Evolutionary conservation across 2,888 invertebrate species (phyloP).

Genomic region (Diarsia rubi): DNA sequence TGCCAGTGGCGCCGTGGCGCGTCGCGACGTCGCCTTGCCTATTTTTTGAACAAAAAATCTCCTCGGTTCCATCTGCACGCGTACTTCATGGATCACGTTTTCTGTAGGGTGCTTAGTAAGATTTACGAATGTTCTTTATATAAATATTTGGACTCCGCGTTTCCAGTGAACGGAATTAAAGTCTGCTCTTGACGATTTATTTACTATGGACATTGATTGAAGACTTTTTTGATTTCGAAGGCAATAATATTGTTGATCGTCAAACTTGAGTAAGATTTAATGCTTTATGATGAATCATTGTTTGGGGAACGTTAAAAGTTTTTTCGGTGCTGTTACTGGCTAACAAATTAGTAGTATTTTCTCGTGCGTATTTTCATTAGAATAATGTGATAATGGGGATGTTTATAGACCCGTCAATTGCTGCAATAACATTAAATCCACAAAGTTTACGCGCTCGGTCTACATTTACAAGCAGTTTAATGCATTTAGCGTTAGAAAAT

Average conservation of each 20-base stretch:
- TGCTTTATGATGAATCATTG: conserved; percentile 48
- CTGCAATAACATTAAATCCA: conserved; percentile 54
- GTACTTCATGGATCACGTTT: conserved; percentile 36
- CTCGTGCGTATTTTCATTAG: conserved; percentile 43
- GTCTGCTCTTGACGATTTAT: conserved; percentile 46
- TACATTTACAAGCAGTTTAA: conserved; percentile 36
- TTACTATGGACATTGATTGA: conserved; percentile 54
- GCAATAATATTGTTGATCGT: conserved; percentile 27
- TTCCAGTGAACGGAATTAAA: conserved; percentile 55
- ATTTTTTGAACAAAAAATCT: conserved; percentile 79
- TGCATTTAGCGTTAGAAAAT: conserved; percentile 44
- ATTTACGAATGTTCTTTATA: conserved; percentile 59
- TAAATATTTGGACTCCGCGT: conserved; percentile 70
- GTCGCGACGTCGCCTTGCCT: conserved; percentile 78
- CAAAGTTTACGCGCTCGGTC: conserved; percentile 45
- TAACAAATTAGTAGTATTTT: conserved; percentile 27
- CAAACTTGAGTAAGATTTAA: conserved; percentile 27
- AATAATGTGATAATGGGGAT: conserved; percentile 45
- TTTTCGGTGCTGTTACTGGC: conserved; percentile 7
- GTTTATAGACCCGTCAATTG: conserved; percentile 52
- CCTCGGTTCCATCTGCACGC: conserved; percentile 38
- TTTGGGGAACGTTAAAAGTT: conserved; percentile 21
- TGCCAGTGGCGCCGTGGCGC: conserved; percentile 82
- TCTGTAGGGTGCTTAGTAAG: conserved; percentile 54
- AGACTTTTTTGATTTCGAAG: conserved; percentile 42